Base-by-base conservation (phyloP, 2,797 vertebrate genomes). In the Eospalax fontanierii region DNA sequence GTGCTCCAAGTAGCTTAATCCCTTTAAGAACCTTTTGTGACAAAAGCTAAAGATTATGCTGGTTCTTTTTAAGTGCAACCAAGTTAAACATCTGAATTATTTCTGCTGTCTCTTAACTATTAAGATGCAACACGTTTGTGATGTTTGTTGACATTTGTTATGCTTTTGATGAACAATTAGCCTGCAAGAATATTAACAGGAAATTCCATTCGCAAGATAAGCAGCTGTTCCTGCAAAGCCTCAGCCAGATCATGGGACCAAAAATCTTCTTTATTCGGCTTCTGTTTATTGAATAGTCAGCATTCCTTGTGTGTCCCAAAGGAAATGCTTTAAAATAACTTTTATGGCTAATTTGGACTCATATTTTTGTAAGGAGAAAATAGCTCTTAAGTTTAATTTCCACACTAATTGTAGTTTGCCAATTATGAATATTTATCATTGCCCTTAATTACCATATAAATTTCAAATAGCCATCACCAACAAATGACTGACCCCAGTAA, bases 181-280 rank as follows among this genome's bases (percentile, higher is more conserved):
- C 73, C 96, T 97, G 94, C 94, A 98, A 98, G 97, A 96, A 95
- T 97, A 90, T 97, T 98, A 98, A 98, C 98, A 98, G 98, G 98
- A 99, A 98, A 98, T 98, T 98, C 98, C 98, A 97, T 96, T 98
- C 96, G 78, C 89, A 97, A 98, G 98, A 99, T 98, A 98, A 98
- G 98, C 98, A 98, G 98, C 98, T 98, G 98, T 93, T 97, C 43
- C 35, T 84, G 96, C 95, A 97, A 98, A 97, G 95, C 93, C 97
- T 97, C 96, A 97, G 97, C 97, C 95, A 97, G 97, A 98, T 98
- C 97, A 96, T 96, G 96, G 87, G 97, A 97, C 97, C 90, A 75
- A 95, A 96, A 97, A 97, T 91, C 33, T 92, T 96, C 95, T 97
- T 97, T 97, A 91, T 90, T 80, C 87, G 93, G 90, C 96, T 96